A percentile compares a stretch with the other conserved stretches of the same genome.
Evolutionary conservation across 1,140 invertebrate species (phyloP).

Genomic region (Tetramorium simillimum): DNA sequence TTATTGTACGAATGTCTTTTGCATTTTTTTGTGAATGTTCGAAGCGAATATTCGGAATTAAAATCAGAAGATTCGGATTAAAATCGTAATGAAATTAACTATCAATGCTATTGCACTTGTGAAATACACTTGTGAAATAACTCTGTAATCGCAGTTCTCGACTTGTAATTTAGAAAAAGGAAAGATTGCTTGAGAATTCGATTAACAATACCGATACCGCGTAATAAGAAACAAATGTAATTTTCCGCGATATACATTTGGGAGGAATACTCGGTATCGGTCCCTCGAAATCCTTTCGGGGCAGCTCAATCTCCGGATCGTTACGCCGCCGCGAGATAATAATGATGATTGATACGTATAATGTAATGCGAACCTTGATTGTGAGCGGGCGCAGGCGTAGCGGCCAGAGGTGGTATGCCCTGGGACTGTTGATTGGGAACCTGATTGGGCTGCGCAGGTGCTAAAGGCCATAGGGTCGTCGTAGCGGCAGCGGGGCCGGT

Average conservation of each 20-base stretch:
- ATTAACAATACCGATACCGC: neutral
- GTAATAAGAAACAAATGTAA: neutral
- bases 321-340: slow-evolving; percentile 6
- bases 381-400: slow-evolving; percentile 85
- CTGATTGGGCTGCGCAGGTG: slow-evolving; percentile 83
- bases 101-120: no score
- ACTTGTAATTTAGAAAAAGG: neutral
- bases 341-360: slow-evolving; percentile 31
- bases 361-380: slow-evolving; percentile 81
- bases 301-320: neutral
- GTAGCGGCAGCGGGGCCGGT: slow-evolving; percentile 76
- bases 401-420: slow-evolving; percentile 82
- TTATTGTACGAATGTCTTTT: neutral
- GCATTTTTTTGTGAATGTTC: neutral
- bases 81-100: neutral
- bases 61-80: neutral
- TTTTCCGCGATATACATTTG: neutral
- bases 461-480: slow-evolving; percentile 85
- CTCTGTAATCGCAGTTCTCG: neutral
- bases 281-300: neutral
- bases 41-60: neutral
- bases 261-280: neutral
- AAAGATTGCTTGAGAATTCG: neutral
- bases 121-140: neutral
- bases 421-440: slow-evolving; percentile 80